Conservation (phyloP, 2,888 invertebrate species). For the Patella ulyssiponensis region DNA sequence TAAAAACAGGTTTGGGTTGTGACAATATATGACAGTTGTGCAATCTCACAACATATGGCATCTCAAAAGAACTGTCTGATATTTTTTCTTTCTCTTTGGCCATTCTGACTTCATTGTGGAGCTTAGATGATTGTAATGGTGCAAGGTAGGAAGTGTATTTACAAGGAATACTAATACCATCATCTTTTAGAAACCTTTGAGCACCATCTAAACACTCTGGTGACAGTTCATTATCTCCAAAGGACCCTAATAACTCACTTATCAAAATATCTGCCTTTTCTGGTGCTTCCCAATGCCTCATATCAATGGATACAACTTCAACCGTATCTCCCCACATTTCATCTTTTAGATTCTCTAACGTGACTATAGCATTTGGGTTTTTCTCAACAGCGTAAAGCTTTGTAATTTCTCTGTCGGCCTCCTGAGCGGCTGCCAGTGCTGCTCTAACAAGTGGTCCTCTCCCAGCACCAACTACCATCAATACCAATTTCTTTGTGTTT, state of each 20-base stretch:
- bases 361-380: constrained; percentile 91
- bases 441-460: constrained; percentile 94
- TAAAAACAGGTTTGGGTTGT: constrained; percentile 83
- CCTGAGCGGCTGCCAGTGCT: constrained; percentile 83
- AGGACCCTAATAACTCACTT: constrained; percentile 95
- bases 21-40: constrained; percentile 87
- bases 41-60: constrained; percentile 92
- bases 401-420: constrained; percentile 82
- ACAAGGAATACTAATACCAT: constrained; percentile 92
- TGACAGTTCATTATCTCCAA: constrained; percentile 98
- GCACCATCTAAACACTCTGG: constrained; percentile 98
- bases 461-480: constrained; percentile 95
- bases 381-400: constrained; percentile 95
- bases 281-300: constrained; percentile 71
- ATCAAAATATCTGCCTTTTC: constrained; percentile 95
- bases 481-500: constrained; percentile 77
- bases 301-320: constrained; percentile 73
- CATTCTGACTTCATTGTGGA: constrained; percentile 80
- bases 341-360: constrained; percentile 70
- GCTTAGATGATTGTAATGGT: constrained; percentile 91
- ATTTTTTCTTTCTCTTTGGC: constrained; percentile 65
- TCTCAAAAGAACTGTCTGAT: constrained; percentile 79
- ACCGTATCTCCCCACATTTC: constrained; percentile 71
- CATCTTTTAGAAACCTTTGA: constrained; percentile 83
- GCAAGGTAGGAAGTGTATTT: constrained; percentile 91